A percentile compares a stretch with the other conserved stretches of the same genome.
Conservation (phyloP, 2,797 vertebrate genomes). For the Kryptolebias ocellatus region DNA sequence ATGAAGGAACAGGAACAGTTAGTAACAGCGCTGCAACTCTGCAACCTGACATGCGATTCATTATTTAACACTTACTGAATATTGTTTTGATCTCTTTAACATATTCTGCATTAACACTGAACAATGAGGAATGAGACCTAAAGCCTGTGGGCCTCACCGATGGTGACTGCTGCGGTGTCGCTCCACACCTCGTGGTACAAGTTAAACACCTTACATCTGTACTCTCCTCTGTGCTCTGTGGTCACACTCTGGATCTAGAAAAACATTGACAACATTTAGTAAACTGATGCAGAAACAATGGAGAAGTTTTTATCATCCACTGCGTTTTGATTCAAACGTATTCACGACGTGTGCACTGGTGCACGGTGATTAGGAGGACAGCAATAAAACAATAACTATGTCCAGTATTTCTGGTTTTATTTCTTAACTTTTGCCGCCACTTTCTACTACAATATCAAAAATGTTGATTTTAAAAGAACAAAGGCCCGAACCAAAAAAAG, state of each 20-base stretch:
- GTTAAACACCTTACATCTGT: constrained; percentile 85
- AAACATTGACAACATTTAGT: background rate
- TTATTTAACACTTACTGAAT: background rate
- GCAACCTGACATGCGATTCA: background rate
- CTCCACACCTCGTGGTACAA: constrained; percentile 86
- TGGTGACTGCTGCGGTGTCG: constrained; percentile 74
- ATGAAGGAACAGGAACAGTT: constrained; percentile 21
- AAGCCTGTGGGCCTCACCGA: constrained; percentile 75
- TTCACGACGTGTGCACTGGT: too few species aligned
- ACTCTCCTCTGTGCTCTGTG: constrained; percentile 84
- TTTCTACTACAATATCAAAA: too few species aligned
- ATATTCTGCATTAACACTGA: background rate
- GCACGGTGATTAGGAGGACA: too few species aligned
- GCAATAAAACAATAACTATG: too few species aligned
- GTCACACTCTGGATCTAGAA: constrained; percentile 82
- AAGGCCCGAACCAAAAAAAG: too few species aligned
- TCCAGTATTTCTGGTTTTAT: too few species aligned
- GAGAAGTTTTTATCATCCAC: too few species aligned
- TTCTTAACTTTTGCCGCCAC: too few species aligned
- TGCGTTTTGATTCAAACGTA: too few species aligned
- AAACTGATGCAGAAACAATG: background rate
- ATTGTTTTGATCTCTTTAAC: background rate
- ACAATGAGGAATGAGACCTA: background rate
- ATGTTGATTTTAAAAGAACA: too few species aligned
- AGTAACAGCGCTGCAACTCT: background rate